Base-by-base conservation (phyloP, 2,797 vertebrate species). In the Gambusia yucatana region DNA sequence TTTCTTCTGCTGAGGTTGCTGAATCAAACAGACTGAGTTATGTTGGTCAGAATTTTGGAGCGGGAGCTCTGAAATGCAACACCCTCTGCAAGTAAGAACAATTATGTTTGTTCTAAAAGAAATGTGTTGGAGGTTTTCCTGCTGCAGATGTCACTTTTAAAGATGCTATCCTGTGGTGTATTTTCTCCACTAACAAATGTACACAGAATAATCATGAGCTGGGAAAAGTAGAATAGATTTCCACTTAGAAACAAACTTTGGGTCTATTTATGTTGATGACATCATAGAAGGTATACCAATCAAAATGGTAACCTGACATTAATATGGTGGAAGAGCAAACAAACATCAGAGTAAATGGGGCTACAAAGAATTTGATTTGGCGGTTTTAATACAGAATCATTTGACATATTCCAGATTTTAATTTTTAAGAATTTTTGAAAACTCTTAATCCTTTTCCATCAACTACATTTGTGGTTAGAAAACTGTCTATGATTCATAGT, bases 1-100 rank as follows among this genome's bases (percentile, higher is more conserved):
- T 48, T 55, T 33, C 20, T 13, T 75, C 13, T 77, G 7, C 79
- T 48, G 59, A 99, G 98, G 96, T 96, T 39, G 97, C 97, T 0
- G 97, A 99, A 90, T 96, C 98, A 1, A 95, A 97, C 36, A 93
- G 97, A 75, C 93, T 99, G 69, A 95, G 92, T 0, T 99, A 99
- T 11, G 96, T 97, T 79, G 98, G 97, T 6, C 96, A 91, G 75
- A 99, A 98, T 90, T 99, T 98, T 57, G 95, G 96, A 80, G 22
- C 79, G 0, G 93, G 82, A 8, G 93, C 93, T 14, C 75, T 94
- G 74, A 98, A 96, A 82, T 97, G 95, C 93, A 98, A 96, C 94
- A 96, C 87, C 50, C 89, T 98, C 4, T 98, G 97, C 98, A 98
- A 96, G 98, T 99, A 93, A 4, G 94, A 81, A 7, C 20, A 13